Evolutionary conservation across 2,797 vertebrate genomes (phyloP), one percentile per base, ranked within the genome.

Genomic region (Epinephelus coioides): DNA sequence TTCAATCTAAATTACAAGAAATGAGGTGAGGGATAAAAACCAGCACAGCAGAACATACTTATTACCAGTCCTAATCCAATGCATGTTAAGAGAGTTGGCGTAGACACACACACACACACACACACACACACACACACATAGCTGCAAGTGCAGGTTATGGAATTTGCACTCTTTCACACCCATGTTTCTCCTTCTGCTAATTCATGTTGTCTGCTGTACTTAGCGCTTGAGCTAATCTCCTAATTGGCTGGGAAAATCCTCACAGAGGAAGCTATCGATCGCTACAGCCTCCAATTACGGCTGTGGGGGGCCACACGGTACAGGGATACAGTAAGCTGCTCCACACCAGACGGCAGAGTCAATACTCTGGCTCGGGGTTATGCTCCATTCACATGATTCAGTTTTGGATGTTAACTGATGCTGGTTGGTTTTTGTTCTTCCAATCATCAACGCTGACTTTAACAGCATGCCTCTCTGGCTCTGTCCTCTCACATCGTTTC

Each of bases 181-280:
- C 75, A 38, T 84, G 81, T 90, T 91, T 90, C 88, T 84, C 83
- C 78, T 51, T 69, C 84, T 76, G 80, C 82, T 89, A 92, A 94
- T 94, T 94, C 87, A 82, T 88, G 83, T 89, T 93, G 92, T 93
- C 90, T 92, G 86, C 62, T 84, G 88, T 90, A 92, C 90, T 95
- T 94, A 92, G 87, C 79, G 78, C 86, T 87, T 83, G 70, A 92
- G 85, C 91, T 95, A 95, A 95, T 95, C 94, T 89, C 87, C 91
- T 95, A 94, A 95, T 95, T 96, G 94, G 91, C 91, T 92, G 92
- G 87, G 92, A 94, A 95, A 95, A 95, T 95, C 93, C 94, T 94
- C 73, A 82, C 89, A 83, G 89, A 92, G 91, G 92, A 94, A 90
- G 84, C 89, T 83, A 95, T 95, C 75, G 94, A 96, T 95, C 82